Conservation (phyloP, 2,797 vertebrate genomes). For the Nasua narica region DNA sequence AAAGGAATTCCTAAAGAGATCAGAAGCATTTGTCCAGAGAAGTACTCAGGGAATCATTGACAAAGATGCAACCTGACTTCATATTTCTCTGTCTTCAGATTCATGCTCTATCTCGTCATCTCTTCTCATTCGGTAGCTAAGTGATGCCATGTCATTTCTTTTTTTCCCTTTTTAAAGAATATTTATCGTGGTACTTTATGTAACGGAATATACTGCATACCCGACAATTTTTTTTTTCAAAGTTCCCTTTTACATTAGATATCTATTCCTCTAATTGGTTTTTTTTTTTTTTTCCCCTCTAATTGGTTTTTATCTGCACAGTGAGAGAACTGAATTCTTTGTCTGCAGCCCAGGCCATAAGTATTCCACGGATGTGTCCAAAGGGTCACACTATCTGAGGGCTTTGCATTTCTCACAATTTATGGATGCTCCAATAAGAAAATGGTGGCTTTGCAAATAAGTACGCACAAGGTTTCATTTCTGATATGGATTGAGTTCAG, state of each 20-base stretch:
- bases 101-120: neutral
- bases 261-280: neutral
- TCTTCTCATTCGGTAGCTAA: slow-evolving; percentile 41
- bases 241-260: neutral
- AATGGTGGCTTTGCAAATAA: neutral
- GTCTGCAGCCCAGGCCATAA: neutral
- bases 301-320: neutral
- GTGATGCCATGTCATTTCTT: neutral
- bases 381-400: neutral
- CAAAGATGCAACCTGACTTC: neutral
- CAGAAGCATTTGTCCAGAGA: neutral
- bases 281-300: neutral
- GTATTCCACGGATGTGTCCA: neutral
- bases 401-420: slow-evolving; percentile 2
- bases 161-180: neutral
- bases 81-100: neutral
- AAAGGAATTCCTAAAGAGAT: slow-evolving; percentile 11
- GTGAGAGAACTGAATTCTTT: neutral
- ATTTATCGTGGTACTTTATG: neutral
- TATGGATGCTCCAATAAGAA: neutral
- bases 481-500: neutral
- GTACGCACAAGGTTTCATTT: neutral
- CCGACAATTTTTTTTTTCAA: neutral
- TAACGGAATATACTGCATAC: neutral
- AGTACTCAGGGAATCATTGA: neutral